A percentile compares a stretch with the other conserved stretches of the same genome.
These are phyloP conservation scores for Punctoribates punctum DNA, from an alignment of 2,888 invertebrate genomes.

Conservation along the genomic window DNA sequence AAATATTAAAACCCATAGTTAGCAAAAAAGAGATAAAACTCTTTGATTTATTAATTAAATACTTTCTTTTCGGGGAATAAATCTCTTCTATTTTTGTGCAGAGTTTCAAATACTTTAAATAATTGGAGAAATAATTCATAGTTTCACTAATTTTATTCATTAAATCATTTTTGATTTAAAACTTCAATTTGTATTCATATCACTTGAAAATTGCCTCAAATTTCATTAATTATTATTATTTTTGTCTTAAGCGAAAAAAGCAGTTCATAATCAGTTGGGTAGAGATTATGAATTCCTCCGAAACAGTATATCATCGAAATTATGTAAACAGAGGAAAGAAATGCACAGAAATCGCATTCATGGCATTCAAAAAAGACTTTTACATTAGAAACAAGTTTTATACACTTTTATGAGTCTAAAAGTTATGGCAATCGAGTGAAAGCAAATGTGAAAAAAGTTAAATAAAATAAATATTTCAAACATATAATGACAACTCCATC, in stretches of 20 bases:
- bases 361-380: background rate
- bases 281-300: too few relatives aligned
- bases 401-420: background rate
- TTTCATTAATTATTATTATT: background rate
- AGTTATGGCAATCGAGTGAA: background rate
- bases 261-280: too few relatives aligned
- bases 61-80: too few relatives aligned
- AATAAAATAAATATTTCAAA: constrained; percentile 3
- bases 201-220: background rate
- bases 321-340: background rate
- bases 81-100: too few relatives aligned
- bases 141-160: too few relatives aligned
- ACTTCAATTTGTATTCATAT: background rate
- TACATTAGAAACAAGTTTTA: background rate
- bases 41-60: background rate
- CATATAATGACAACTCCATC: background rate
- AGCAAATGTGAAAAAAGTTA: background rate
- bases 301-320: too few relatives aligned
- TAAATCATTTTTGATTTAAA: too few relatives aligned
- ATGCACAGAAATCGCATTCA: background rate
- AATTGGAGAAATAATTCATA: too few relatives aligned
- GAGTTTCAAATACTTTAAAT: too few relatives aligned
- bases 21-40: background rate
- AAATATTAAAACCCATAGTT: background rate
- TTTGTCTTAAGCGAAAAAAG: too few relatives aligned